A percentile compares a stretch with the other conserved stretches of the same genome.
Evolutionary conservation across 2,888 invertebrate species (phyloP).

Genomic region (Phengaris arion): DNA sequence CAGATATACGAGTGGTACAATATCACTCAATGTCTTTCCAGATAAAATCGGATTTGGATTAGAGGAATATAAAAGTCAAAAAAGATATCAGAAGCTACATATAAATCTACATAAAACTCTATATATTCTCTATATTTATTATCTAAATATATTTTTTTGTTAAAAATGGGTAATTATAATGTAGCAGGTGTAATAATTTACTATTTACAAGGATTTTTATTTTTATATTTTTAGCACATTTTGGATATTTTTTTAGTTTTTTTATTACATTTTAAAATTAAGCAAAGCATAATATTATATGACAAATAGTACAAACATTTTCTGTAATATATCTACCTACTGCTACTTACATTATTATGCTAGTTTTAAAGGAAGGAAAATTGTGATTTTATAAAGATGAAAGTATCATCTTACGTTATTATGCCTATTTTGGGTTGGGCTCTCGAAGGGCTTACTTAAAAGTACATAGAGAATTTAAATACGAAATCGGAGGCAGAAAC

Average conservation of each 20-base stretch:
- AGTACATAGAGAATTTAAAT: background rate
- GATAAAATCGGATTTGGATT: background rate
- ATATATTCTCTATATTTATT: background rate
- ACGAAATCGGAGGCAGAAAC: background rate
- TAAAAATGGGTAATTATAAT: background rate
- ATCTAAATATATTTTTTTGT: background rate
- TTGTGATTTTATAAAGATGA: background rate
- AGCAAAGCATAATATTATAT: background rate
- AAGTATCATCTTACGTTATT: background rate
- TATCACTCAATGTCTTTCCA: constrained; percentile 5
- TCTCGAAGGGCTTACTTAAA: background rate
- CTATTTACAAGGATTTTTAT: constrained; percentile 7
- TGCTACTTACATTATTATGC: background rate
- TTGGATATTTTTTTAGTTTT: background rate
- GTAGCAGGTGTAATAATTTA: background rate
- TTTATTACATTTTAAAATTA: background rate
- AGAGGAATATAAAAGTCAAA: constrained; percentile 21
- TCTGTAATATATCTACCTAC: constrained; percentile 1
- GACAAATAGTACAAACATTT: constrained; percentile 6
- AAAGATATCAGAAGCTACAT: constrained; percentile 8
- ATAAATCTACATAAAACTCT: constrained; percentile 37
- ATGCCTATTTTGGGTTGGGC: too few relatives aligned
- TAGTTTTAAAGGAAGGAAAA: background rate
- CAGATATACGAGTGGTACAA: background rate
- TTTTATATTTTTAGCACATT: background rate